These are phyloP conservation scores for Pleuronectes platessa DNA, from an alignment of 2,113 vertebrate species.

Conservation along the genomic window DNA sequence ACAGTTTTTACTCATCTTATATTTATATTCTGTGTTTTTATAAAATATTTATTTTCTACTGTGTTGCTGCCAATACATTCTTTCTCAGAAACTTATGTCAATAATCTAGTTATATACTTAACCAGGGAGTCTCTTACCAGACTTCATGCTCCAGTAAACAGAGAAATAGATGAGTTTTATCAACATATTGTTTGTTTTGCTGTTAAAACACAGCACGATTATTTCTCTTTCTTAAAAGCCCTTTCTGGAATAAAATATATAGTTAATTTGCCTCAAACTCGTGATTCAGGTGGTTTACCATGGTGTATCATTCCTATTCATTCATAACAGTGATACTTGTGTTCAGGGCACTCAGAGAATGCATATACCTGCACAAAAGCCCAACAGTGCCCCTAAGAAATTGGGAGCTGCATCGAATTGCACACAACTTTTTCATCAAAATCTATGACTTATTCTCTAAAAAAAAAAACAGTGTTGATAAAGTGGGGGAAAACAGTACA, in stretches of 20 bases:
- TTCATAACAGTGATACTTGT: not conserved
- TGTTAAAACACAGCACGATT: not conserved
- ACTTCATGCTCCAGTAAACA: slow-evolving; percentile 57
- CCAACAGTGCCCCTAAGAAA: no score
- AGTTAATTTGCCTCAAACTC: slow-evolving; percentile 1
- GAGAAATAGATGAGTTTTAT: slow-evolving; percentile 50
- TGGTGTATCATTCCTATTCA: not conserved
- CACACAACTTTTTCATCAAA: no score
- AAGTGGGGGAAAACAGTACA: no score
- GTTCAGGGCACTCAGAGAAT: no score
- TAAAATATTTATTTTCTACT: not conserved
- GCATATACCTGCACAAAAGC: no score
- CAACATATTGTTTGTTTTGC: slow-evolving; percentile 46
- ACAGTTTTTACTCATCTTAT: not conserved
- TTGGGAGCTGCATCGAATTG: no score
- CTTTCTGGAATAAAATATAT: no score
- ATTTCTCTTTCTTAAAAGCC: slow-evolving; percentile 55
- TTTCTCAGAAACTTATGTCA: no score
- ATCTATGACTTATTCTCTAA: no score
- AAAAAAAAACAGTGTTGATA: no score
- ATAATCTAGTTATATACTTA: not conserved
- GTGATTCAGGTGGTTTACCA: not conserved
- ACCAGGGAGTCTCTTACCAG: slow-evolving; percentile 51
- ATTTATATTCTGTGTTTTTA: not conserved
- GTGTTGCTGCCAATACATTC: no score